phyloP scores from a whole-genome alignment of 2,797 vertebrate genomes.

The Sparus aurata region DNA sequence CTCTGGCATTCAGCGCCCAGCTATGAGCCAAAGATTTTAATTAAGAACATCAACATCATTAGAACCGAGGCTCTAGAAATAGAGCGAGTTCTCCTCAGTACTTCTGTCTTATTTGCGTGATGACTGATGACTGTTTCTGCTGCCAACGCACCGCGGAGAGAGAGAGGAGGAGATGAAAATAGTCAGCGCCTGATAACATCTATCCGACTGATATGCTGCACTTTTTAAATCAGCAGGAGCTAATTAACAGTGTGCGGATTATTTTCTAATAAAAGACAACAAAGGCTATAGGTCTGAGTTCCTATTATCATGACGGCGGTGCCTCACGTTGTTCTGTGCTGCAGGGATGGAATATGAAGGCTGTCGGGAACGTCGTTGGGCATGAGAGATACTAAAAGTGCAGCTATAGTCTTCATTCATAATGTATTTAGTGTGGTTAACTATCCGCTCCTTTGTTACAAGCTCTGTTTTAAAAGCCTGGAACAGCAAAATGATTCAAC shows the following conservation, averaged over 20 bases:
- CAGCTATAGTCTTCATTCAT: background rate
- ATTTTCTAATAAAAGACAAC: constrained; percentile 7
- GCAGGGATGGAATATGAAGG: background rate
- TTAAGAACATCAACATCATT: background rate
- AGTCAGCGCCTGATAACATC: background rate
- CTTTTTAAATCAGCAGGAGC: background rate
- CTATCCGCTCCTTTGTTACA: background rate
- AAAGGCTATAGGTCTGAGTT: background rate
- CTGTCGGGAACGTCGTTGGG: background rate
- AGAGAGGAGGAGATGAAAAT: background rate
- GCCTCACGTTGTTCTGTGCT: background rate
- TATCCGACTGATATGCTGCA: background rate
- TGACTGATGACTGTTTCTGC: background rate
- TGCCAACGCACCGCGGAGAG: background rate
- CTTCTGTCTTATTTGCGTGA: background rate
- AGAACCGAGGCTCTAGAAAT: background rate
- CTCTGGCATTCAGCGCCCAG: background rate
- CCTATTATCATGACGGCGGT: background rate
- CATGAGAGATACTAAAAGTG: background rate
- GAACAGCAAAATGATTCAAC: background rate
- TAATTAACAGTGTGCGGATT: background rate
- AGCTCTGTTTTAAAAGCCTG: background rate
- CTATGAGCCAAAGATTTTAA: background rate
- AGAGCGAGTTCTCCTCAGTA: background rate
- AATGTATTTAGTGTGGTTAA: background rate